A percentile compares a stretch with the other conserved stretches of the same genome.
phyloP scores from a whole-genome alignment of 1,140 invertebrate species.

The Goniozus legneri region DNA sequence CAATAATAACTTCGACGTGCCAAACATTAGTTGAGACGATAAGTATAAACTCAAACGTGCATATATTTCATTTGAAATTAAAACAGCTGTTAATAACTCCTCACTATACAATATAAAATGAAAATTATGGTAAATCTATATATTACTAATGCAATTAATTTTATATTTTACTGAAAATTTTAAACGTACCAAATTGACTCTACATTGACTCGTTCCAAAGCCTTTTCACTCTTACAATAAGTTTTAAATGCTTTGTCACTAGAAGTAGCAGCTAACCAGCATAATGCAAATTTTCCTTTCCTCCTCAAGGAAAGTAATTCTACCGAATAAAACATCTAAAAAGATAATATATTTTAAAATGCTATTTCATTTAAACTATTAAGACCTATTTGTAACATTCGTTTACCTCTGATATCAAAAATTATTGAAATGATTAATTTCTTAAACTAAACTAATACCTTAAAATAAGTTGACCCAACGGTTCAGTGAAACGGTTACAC shows the following conservation, averaged over 20 bases:
- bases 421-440: too few relatives aligned
- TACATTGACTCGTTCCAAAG: constrained; percentile 4
- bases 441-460: too few relatives aligned
- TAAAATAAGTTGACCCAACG: too few relatives aligned
- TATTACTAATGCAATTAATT: background rate
- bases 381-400: too few relatives aligned
- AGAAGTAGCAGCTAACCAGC: constrained; percentile 19
- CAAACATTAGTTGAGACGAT: constrained; percentile 20
- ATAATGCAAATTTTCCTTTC: constrained; percentile 14
- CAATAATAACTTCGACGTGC: constrained; percentile 9
- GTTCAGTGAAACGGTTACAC: too few relatives aligned
- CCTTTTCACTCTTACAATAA: background rate
- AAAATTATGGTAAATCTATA: constrained; percentile 1
- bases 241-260: constrained; percentile 15
- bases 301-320: constrained; percentile 14
- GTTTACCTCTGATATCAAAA: too few relatives aligned
- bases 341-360: too few relatives aligned
- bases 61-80: background rate
- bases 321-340: constrained; percentile 18
- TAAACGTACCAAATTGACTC: constrained; percentile 5
- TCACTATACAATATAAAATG: constrained; percentile 4
- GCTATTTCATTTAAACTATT: too few relatives aligned
- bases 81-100: background rate
- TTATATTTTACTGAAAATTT: background rate
- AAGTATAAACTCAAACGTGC: constrained; percentile 16